Conservation (phyloP, 2,888 invertebrate species). For the Oxytorus armatus region DNA sequence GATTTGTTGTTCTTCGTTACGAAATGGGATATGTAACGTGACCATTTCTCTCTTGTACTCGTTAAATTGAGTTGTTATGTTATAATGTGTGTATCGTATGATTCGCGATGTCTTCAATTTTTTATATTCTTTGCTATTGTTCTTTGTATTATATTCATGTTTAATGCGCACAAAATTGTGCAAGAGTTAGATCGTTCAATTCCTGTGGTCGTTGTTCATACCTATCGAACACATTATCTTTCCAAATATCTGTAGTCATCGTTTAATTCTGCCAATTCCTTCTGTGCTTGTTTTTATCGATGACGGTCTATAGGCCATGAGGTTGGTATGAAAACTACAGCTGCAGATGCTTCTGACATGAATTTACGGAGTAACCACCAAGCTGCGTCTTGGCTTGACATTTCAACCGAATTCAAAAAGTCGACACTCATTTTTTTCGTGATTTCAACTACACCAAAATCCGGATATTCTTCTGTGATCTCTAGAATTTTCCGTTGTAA, state of each 20-base stretch:
- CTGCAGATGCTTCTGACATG: slow-evolving; percentile 78
- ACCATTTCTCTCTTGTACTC: slow-evolving; percentile 74
- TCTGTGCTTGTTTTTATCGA: slow-evolving; percentile 76
- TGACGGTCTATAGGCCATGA: slow-evolving; percentile 80
- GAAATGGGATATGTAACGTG: slow-evolving; percentile 79
- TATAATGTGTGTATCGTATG: slow-evolving; percentile 80
- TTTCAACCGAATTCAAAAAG: slow-evolving; percentile 73
- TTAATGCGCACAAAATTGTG: slow-evolving; percentile 81
- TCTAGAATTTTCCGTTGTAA: slow-evolving; percentile 66
- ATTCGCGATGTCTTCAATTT: slow-evolving; percentile 69
- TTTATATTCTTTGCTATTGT: not conserved
- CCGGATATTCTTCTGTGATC: slow-evolving; percentile 74
- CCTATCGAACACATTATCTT: slow-evolving; percentile 81
- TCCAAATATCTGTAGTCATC: slow-evolving; percentile 78
- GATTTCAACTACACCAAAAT: slow-evolving; percentile 74
- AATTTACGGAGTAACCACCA: slow-evolving; percentile 82
- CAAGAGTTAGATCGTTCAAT: slow-evolving; percentile 73
- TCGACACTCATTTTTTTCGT: slow-evolving; percentile 26
- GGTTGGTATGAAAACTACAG: slow-evolving; percentile 71
- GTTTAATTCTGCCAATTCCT: slow-evolving; percentile 71
- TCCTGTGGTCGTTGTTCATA: slow-evolving; percentile 80
- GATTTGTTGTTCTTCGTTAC: slow-evolving; percentile 79
- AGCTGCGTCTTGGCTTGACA: slow-evolving; percentile 82
- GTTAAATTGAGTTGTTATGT: slow-evolving; percentile 76
- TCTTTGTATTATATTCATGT: too few species aligned